A percentile compares a stretch with the other conserved stretches of the same genome.
phyloP scores from a whole-genome alignment of 1,140 invertebrate genomes.

The Macrotrachela quadricornifera region DNA sequence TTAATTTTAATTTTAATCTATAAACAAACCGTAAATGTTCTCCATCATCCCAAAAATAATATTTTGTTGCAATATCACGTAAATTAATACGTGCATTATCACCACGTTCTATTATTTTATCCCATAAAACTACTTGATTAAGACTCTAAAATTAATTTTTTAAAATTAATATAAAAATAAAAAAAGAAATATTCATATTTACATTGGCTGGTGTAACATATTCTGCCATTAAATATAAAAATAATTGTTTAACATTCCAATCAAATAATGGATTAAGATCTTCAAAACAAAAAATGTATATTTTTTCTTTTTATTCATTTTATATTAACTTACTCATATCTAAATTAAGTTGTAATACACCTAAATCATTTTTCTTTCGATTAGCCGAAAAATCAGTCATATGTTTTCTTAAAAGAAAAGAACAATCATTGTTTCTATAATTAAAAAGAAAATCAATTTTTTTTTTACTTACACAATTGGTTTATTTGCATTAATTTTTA shows the following conservation, averaged over 20 bases:
- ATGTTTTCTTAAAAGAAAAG: constrained; percentile 44
- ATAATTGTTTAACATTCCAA: constrained; percentile 98
- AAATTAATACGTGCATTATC: constrained; percentile 73
- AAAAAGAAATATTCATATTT: constrained; percentile 13
- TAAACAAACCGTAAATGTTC: constrained; percentile 59
- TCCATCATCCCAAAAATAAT: constrained; percentile 99
- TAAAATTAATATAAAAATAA: background rate
- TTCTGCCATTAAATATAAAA: constrained; percentile 84
- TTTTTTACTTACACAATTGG: background rate
- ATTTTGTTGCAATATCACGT: constrained; percentile 85
- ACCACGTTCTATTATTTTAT: constrained; percentile 82
- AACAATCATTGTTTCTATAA: no score
- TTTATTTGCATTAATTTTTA: background rate
- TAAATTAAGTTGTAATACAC: constrained; percentile 40
- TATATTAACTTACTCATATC: background rate
- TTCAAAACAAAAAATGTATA: constrained; percentile 18
- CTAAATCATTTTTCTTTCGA: constrained; percentile 78
- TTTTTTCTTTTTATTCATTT: constrained; percentile 1
- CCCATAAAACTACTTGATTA: constrained; percentile 75
- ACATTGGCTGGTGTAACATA: constrained; percentile 71
- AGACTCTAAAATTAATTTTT: constrained; percentile 32
- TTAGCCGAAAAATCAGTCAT: constrained; percentile 81
- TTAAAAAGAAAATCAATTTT: no score
- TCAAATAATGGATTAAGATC: constrained; percentile 75
- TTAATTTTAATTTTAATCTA: no score